phyloP scores from a whole-genome alignment of 1,140 invertebrate genomes.

The Cherax quadricarinatus region DNA sequence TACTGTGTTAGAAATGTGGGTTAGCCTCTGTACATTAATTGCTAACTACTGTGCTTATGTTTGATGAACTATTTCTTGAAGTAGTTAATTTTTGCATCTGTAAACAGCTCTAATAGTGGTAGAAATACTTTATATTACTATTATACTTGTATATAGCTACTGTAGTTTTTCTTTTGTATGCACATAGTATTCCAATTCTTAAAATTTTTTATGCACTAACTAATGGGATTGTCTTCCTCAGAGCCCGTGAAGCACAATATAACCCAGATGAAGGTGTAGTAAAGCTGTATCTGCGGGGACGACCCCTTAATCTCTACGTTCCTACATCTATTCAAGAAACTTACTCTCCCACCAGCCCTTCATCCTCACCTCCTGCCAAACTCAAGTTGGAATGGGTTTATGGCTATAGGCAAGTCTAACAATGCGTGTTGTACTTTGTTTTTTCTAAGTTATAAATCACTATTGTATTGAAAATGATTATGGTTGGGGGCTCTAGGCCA shows the following conservation, averaged over 20 bases:
- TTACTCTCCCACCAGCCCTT: slow-evolving; percentile 88
- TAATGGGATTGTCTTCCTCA: slow-evolving; percentile 4
- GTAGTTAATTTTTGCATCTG: too few relatives aligned
- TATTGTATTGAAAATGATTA: too few relatives aligned
- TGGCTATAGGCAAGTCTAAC: slow-evolving; percentile 72
- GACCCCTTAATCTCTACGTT: slow-evolving; percentile 87
- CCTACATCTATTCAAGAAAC: slow-evolving; percentile 82
- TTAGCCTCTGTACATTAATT: too few relatives aligned
- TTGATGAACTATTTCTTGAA: too few relatives aligned
- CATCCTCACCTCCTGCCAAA: slow-evolving; percentile 86
- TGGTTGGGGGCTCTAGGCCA: too few relatives aligned
- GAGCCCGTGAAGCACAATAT: slow-evolving; percentile 77
- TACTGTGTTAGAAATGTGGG: too few relatives aligned
- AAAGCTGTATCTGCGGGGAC: slow-evolving; percentile 89
- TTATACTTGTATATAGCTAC: not conserved
- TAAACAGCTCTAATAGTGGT: too few relatives aligned
- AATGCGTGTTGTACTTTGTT: too few relatives aligned
- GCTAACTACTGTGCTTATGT: too few relatives aligned
- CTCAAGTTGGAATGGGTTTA: slow-evolving; percentile 95
- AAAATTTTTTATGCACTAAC: not conserved
- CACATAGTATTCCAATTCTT: not conserved
- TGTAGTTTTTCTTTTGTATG: not conserved
- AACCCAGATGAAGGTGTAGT: slow-evolving; percentile 88
- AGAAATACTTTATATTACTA: not conserved
- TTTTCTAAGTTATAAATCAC: too few relatives aligned